Percentiles rank a stretch among this genome's conserved stretches.
These are phyloP conservation scores for Clusia tigrina DNA, from an alignment of 2,888 invertebrate genomes.

Conservation along the genomic window DNA sequence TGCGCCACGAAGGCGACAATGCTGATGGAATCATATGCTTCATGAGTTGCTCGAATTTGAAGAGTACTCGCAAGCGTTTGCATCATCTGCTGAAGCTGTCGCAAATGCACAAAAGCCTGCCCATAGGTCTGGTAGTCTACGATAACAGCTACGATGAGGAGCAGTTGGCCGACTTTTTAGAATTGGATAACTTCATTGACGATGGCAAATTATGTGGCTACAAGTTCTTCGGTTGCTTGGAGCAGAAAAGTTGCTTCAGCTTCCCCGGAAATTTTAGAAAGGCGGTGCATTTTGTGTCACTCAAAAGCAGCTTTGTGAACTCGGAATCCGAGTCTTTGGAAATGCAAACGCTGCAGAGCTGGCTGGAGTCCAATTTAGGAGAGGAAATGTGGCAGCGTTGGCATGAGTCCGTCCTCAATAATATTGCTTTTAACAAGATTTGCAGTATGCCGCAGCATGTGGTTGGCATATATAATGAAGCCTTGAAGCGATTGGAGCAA, in stretches of 20 bases:
- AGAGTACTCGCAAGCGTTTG: conserved; percentile 47
- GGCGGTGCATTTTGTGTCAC: conserved; percentile 46
- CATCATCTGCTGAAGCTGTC: conserved; percentile 47
- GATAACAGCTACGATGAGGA: conserved; percentile 28
- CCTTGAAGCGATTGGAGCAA: conserved; percentile 70
- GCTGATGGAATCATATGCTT: conserved; percentile 56
- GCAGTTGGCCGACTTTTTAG: conserved; percentile 31
- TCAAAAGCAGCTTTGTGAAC: conserved; percentile 60
- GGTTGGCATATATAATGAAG: conserved; percentile 73
- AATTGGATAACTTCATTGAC: conserved; percentile 51
- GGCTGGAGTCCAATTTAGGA: conserved; percentile 69
- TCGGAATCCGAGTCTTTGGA: conserved; percentile 68
- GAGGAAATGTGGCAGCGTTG: conserved; percentile 72
- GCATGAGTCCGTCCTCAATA: conserved; percentile 44
- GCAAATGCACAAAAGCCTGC: conserved; percentile 41
- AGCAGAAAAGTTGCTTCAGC: conserved; percentile 31
- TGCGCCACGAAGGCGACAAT: conserved; percentile 45
- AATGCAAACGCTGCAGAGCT: conserved; percentile 68
- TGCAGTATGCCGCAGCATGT: conserved; percentile 65
- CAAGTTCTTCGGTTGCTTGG: conserved; percentile 36
- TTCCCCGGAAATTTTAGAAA: conserved; percentile 65
- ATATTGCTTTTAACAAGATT: conserved; percentile 61
- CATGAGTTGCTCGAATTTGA: conserved; percentile 39
- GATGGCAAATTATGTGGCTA: conserved; percentile 65
- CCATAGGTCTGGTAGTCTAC: conserved; percentile 54